Evolutionary conservation across 2,888 invertebrate genomes (phyloP), one percentile per base, ranked within the genome.

Genomic region (Petrolisthes cinctipes): DNA sequence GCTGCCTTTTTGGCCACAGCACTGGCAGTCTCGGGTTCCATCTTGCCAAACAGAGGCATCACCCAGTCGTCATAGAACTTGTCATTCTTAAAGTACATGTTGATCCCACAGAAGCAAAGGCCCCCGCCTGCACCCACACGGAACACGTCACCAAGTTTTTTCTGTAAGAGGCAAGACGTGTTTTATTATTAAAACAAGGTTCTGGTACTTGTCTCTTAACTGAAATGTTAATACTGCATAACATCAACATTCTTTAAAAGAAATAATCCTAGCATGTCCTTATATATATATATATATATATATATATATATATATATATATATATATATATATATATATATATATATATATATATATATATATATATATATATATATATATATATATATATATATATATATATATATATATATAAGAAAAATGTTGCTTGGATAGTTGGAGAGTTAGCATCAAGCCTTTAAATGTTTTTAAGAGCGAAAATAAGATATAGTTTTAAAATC

Each of bases 11-110:
- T 94, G 5, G 97, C 97, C 53, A 97, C 91, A 91, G 95, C 95
- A 92, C 99, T 98, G 0, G 97, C 95, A 81, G 93, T 94, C 94
- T 99, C 99, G 0, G 98, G 96, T 91, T 95, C 95, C 14, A 98
- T 92, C 17, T 94, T 92, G 56, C 95, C 95, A 57, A 95, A 93
- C 0, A 95, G 73, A 0, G 97, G 97, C 94, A 96, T 95, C 2
- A 96, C 92, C 89, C 95, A 92, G 89, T 95, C 94, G 84, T 94
- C 94, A 93, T 97, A 97, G 92, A 97, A 97, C 91, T 95, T 95
- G 92, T 96, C 95, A 92, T 97, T 95, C 68, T 90, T 89, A 68
- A 81, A 95, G 92, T 95, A 96, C 80, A 96, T 93, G 92, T 95
- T 95, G 88, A 96, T 93, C 0, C 95, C 95, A 14, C 87, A 87